phyloP scores from a whole-genome alignment of 2,113 vertebrate genomes.

The Anser brachyrhynchus region DNA sequence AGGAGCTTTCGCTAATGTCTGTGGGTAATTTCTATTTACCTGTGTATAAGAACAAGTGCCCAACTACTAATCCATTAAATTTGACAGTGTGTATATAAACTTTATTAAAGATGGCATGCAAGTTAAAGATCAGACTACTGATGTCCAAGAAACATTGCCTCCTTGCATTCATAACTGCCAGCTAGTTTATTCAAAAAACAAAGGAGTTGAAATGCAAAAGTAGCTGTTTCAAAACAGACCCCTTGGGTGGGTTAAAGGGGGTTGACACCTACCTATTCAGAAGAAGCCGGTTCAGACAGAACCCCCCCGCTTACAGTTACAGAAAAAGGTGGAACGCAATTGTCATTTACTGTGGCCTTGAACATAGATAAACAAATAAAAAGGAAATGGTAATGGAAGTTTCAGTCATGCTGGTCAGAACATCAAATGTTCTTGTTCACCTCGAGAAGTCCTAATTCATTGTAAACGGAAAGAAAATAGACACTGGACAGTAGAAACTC shows the following conservation, averaged over 20 bases:
- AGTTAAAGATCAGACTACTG: background rate
- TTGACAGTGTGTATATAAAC: background rate
- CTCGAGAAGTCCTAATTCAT: background rate
- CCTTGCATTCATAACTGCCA: background rate
- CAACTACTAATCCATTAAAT: background rate
- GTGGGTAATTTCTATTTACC: background rate
- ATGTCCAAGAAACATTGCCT: background rate
- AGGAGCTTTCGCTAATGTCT: background rate
- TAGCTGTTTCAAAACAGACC: background rate
- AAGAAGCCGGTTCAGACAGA: background rate
- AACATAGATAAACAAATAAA: background rate
- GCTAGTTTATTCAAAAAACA: background rate
- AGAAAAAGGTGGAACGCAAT: background rate
- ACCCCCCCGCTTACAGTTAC: background rate
- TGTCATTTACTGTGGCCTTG: background rate
- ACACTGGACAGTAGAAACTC: background rate
- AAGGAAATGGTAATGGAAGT: background rate
- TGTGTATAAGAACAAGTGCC: background rate
- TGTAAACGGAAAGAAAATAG: background rate
- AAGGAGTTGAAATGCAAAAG: background rate
- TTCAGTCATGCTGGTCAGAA: background rate
- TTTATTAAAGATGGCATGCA: background rate
- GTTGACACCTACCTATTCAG: background rate
- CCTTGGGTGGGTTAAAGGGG: background rate
- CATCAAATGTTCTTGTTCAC: background rate